Conservation (phyloP, 2,888 invertebrate genomes). For the Bugula neritina region DNA sequence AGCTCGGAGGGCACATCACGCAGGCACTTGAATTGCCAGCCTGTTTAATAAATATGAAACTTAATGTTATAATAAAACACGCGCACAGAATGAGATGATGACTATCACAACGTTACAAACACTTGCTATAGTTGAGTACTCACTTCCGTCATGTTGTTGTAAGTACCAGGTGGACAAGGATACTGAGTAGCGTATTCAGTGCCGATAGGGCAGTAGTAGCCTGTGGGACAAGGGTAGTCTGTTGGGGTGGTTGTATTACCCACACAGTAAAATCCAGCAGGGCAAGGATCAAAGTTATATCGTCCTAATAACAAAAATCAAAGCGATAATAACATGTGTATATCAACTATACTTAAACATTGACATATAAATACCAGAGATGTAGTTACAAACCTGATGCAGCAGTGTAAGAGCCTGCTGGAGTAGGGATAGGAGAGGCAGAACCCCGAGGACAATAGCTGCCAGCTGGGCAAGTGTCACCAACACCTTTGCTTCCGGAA, state of each 20-base stretch:
- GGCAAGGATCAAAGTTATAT: constrained; percentile 39
- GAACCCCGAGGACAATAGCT: constrained; percentile 45
- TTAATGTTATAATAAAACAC: too few species aligned
- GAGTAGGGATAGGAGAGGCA: constrained; percentile 36
- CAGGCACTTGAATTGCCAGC: constrained; percentile 36
- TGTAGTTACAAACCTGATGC: constrained; percentile 37
- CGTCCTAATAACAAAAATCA: constrained; percentile 35
- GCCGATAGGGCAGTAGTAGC: constrained; percentile 43
- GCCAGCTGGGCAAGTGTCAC: constrained; percentile 42
- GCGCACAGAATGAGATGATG: too few species aligned
- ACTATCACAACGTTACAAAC: too few species aligned
- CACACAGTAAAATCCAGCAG: constrained; percentile 43
- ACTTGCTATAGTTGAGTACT: too few species aligned
- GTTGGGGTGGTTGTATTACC: constrained; percentile 39
- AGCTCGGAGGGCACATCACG: constrained; percentile 41
- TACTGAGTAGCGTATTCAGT: constrained; percentile 39
- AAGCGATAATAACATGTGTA: too few species aligned
- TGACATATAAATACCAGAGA: too few species aligned
- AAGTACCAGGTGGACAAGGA: constrained; percentile 35
- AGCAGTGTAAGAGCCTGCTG: constrained; percentile 41
- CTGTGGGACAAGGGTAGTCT: constrained; percentile 36
- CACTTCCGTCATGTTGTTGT: constrained; percentile 22
- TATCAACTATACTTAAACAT: too few species aligned
- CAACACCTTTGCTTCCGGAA: constrained; percentile 37
- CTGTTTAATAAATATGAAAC: not conserved